Evolutionary conservation across 1,140 invertebrate species (phyloP).

Genomic region (Mesaphorura yosii): DNA sequence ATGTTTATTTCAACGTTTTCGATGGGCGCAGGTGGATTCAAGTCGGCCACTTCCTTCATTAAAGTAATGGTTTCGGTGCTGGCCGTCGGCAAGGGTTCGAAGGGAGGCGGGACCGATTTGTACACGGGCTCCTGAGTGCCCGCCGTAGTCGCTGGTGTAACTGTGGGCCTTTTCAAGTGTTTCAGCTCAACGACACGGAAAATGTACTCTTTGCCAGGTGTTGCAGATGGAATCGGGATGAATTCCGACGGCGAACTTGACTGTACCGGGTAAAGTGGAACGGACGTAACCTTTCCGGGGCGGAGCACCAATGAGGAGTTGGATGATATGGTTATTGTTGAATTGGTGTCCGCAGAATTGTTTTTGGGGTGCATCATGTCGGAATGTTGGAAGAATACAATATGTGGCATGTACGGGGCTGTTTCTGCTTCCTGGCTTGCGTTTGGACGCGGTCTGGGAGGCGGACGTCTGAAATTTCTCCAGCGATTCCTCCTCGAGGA

Average conservation of each 20-base stretch:
- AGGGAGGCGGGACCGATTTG: conserved; percentile 19
- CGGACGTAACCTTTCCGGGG: conserved; percentile 11
- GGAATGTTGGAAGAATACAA: not conserved
- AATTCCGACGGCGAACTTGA: conserved; percentile 17
- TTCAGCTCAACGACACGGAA: conserved; percentile 4
- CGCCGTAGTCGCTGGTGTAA: conserved; percentile 9
- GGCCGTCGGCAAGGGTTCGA: not conserved
- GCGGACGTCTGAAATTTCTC: conserved; percentile 19
- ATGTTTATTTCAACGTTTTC: conserved; percentile 17
- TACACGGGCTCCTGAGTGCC: conserved; percentile 21
- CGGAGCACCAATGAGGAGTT: conserved; percentile 2
- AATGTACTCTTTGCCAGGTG: conserved; percentile 3
- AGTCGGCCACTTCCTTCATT: not conserved
- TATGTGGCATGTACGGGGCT: not conserved
- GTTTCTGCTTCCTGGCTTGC: conserved; percentile 14
- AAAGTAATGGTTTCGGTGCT: not conserved
- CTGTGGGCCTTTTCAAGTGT: not conserved
- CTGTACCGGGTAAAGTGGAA: conserved; percentile 19
- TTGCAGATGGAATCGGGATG: conserved; percentile 9
- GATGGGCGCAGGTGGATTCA: conserved; percentile 16
- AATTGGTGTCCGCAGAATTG: not conserved
- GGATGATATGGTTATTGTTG: no score
- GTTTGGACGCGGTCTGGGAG: conserved; percentile 23
- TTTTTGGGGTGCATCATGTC: not conserved
- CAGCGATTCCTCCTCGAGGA: not conserved